Base-by-base conservation (phyloP, 1,140 invertebrate species). In the Saccostrea echinata region DNA sequence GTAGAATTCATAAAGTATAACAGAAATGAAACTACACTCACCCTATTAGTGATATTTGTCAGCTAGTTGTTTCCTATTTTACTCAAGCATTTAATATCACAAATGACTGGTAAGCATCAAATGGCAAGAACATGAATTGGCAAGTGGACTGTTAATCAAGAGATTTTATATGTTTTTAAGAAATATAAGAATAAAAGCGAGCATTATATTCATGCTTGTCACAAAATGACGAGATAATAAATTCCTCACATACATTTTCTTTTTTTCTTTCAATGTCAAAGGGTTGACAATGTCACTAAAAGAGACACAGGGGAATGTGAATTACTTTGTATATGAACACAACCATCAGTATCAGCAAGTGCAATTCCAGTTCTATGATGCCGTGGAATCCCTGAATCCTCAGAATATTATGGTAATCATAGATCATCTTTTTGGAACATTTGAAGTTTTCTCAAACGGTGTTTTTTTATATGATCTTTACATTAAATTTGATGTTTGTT, bases 251-350 rank as follows among this genome's bases (percentile, higher is more conserved):
- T 16, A 30, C 1, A n/a, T 13, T n/a, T 43, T 27, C n/a, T 57
- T 61, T 84, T 43, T 51, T 55, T 55, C 21, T 53, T 18, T 12
- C 4, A 21, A 81, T 76, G 82, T 83, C 64, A 88, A 57, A 95
- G 96, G 97, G 76, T 94, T 98, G 57, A 96, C 96, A 0, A 98
- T 98, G 97, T 96, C 95, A 82, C 90, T 97, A 68, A 92, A 97
- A 71, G 95, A 96, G 87, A 95, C 90, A 95, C 95, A 86, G 93
- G 89, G 94, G 90, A 95, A 94, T 21, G 92, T 95, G 81, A 96
- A 96, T 64, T 97, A 97, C 94, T 99, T 98, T 93, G 95, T 96
- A 9, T 98, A 97, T 94, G 97, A 97, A 89, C 98, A 98, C 91
- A 97, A 96, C 93, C 93, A 95, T 43, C 95, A 96, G 24, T 98